Evolutionary conservation across 2,888 invertebrate genomes (phyloP), one percentile per base, ranked within the genome.

Genomic region (Drosophila tripunctata): DNA sequence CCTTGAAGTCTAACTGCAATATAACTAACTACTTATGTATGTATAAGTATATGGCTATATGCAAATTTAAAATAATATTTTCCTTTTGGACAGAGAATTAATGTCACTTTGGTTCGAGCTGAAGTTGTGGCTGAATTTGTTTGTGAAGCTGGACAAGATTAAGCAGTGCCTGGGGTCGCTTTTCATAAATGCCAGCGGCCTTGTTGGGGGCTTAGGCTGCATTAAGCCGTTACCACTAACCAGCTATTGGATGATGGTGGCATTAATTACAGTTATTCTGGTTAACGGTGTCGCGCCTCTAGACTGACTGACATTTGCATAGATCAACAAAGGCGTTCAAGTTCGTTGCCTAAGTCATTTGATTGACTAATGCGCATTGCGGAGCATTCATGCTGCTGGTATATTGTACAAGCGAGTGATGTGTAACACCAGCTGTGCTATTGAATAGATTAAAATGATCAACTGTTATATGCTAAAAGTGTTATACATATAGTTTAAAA

Each of bases 101-200:
- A 67, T 67, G 78, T 70, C 83, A 84, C 21, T 40, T 64, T 45
- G 30, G 33, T 8, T 12, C 21, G 33, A 36, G 56, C 35, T 36
- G 10, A n/a, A 8, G 77, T 4, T 21, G 21, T 3, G 21, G 21
- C 21, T 21, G 21, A 27, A 27, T 10, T 10, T 27, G 27, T 10
- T 8, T 21, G 27, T 36, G 14, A 14, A 10, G 72, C 77, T 76
- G 72, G 77, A 65, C 72, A 54, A 71, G 73, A 76, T 76, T 71
- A 60, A 47, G 64, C 10, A 50, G 27, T 36, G 58, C 45, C 33
- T 51, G 31, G 41, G 35, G 48, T 24, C 27, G 52, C 31, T 72
- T 75, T 62, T 60, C 77, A 65, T 68, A 86, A 83, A 86, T 86
- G 87, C 73, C 77, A 83, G 61, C 60, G 79, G 75, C 81, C 81